phyloP scores from a whole-genome alignment of 2,113 vertebrate genomes.

The Cinclus mexicanus region DNA sequence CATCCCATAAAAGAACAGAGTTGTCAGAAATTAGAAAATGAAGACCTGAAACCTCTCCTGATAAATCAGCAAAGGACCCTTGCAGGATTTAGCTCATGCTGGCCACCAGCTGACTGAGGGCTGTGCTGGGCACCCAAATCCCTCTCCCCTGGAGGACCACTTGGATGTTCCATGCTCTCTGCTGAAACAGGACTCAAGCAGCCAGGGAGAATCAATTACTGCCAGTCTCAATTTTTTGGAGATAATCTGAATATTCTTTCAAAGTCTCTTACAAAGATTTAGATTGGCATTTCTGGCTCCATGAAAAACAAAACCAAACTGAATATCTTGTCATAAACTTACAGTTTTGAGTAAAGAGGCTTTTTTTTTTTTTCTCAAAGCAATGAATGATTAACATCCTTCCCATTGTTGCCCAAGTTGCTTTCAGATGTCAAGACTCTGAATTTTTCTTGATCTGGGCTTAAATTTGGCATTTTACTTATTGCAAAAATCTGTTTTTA shows the following conservation, averaged over 20 bases:
- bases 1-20: neutral
- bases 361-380: neutral
- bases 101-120: neutral
- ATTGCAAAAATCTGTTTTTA: neutral
- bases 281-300: neutral
- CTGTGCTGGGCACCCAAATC: neutral
- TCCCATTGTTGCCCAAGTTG: neutral
- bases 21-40: neutral
- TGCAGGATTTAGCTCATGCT: neutral
- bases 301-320: neutral
- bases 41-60: neutral
- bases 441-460: neutral
- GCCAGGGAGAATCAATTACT: neutral
- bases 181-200: neutral
- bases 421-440: neutral
- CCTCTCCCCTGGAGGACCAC: neutral
- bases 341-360: neutral
- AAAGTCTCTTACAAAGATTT: neutral
- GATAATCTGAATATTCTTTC: neutral
- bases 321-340: neutral
- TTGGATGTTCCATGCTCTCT: neutral
- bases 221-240: neutral
- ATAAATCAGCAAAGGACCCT: neutral
- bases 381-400: neutral
- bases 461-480: neutral